phyloP scores from a whole-genome alignment of 2,797 vertebrate genomes.

The Chelmon rostratus region DNA sequence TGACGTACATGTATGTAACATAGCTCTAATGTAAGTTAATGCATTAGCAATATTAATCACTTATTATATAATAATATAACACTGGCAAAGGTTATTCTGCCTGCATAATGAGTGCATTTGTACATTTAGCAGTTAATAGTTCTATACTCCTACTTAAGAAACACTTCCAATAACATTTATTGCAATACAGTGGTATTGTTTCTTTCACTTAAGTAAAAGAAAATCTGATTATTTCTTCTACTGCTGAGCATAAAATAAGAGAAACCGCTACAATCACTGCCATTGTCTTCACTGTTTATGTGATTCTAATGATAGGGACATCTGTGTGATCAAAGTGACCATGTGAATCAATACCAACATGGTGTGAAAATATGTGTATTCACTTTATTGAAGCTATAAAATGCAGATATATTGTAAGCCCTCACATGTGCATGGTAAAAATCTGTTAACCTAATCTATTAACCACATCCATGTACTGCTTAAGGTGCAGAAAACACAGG shows the following conservation, averaged over 20 bases:
- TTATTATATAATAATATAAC: neutral
- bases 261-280: neutral
- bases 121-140: neutral
- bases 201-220: no score
- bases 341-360: slow-evolving; percentile 1
- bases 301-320: neutral
- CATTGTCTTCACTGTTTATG: neutral
- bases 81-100: neutral
- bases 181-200: neutral
- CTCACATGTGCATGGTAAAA: neutral
- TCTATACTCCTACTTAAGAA: neutral
- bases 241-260: neutral
- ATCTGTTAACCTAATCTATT: slow-evolving; percentile 2
- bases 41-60: neutral
- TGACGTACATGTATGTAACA: neutral
- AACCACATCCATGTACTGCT: neutral
- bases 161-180: neutral
- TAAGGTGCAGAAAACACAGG: slow-evolving; percentile 1
- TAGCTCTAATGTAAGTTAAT: neutral
- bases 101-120: neutral
- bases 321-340: slow-evolving; percentile 19
- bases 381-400: slow-evolving; percentile 12
- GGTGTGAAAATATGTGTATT: slow-evolving; percentile 13
- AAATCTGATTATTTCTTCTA: neutral
- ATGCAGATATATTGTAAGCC: neutral